Conservation (phyloP, 2,888 invertebrate genomes). For the Phlogophora meticulosa region DNA sequence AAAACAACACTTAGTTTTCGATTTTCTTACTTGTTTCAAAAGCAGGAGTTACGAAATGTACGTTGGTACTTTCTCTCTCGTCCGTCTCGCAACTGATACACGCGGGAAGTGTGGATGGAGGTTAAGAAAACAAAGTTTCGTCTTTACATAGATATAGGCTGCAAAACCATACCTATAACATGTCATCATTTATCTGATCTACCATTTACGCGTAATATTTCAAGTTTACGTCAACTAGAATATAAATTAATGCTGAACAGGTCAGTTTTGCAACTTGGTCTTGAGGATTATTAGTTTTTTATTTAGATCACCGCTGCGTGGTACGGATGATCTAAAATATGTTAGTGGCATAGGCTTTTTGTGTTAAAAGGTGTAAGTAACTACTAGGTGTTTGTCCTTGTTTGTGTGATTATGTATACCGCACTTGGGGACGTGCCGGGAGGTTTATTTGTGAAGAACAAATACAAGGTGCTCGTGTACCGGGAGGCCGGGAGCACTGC, state of each 20-base stretch:
- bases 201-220: conserved; percentile 56
- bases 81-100: conserved; percentile 83
- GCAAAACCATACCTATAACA: conserved; percentile 71
- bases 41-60: conserved; percentile 83
- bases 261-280: conserved; percentile 63
- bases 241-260: conserved; percentile 61
- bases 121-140: conserved; percentile 88
- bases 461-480: conserved; percentile 85
- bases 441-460: conserved; percentile 84
- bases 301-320: conserved; percentile 3
- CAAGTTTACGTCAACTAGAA: conserved; percentile 51
- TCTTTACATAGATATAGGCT: conserved; percentile 77
- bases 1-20: conserved; percentile 70
- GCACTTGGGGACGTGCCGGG: conserved; percentile 79
- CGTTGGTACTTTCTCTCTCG: conserved; percentile 85
- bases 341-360: conserved; percentile 5
- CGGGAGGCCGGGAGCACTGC: conserved; percentile 77
- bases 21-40: conserved; percentile 82
- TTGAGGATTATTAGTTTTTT: conserved; percentile 52
- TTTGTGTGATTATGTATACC: conserved; percentile 79
- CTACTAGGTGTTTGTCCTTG: conserved; percentile 72
- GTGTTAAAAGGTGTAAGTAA: conserved; percentile 27
- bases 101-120: conserved; percentile 82
- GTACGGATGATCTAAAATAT: background rate
- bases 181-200: conserved; percentile 64